Conservation (phyloP, 2,113 vertebrate species). For the Pipa parva region DNA sequence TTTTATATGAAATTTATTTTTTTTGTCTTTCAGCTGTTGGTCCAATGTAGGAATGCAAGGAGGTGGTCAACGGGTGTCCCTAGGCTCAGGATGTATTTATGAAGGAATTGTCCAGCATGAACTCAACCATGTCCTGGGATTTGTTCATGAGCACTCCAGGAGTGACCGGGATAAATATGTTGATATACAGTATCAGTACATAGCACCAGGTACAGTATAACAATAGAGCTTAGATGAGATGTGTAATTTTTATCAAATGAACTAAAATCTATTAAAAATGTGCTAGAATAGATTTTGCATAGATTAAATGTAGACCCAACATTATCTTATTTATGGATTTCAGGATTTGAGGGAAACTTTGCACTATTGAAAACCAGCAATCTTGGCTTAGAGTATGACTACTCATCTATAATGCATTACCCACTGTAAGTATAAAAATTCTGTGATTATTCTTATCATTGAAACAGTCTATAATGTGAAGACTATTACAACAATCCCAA, state of each 20-base stretch:
- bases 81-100: conserved; percentile 74
- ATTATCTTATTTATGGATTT: neutral
- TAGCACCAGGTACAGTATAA: conserved; percentile 57
- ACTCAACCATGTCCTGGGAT: conserved; percentile 75
- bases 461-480: too few relatives aligned
- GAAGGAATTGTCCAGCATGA: conserved; percentile 76
- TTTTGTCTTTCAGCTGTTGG: conserved; percentile 64
- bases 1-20: neutral
- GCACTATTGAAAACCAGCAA: neutral
- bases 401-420: conserved; percentile 71
- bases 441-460: too few relatives aligned
- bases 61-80: conserved; percentile 69
- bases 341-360: neutral
- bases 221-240: too few relatives aligned
- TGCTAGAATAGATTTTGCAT: neutral
- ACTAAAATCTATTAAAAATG: neutral
- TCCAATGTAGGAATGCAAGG: conserved; percentile 72
- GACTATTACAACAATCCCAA: too few relatives aligned
- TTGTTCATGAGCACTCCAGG: conserved; percentile 78
- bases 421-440: conserved; percentile 43
- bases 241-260: neutral
- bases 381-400: conserved; percentile 56
- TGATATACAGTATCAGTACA: conserved; percentile 75
- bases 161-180: conserved; percentile 74
- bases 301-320: too few relatives aligned